These are phyloP conservation scores for Trachelus troglodyta DNA, from an alignment of 2,888 invertebrate species.

Conservation along the genomic window DNA sequence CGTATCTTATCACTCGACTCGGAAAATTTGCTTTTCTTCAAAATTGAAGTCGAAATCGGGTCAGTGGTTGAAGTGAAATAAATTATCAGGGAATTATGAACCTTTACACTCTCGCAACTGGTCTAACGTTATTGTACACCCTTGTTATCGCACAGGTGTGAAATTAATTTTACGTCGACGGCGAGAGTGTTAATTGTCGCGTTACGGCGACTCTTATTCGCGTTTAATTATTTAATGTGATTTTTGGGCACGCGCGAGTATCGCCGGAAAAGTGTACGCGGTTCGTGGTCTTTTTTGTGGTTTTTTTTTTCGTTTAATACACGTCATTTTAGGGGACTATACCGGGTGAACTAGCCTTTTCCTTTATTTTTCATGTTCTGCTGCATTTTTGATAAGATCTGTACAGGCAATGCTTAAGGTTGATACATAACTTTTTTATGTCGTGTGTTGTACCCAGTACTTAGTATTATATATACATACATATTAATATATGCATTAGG, in stretches of 20 bases:
- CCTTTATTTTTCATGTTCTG: not conserved
- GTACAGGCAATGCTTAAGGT: not conserved
- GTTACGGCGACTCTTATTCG: not conserved
- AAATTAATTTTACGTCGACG: too few species aligned
- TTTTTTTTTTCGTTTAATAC: not conserved
- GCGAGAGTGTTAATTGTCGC: not conserved
- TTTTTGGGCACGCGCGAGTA: not conserved
- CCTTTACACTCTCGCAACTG: too few species aligned
- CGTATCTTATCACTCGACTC: too few species aligned
- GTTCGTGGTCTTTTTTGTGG: not conserved
- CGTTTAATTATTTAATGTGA: not conserved
- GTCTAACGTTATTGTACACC: too few species aligned
- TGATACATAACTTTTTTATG: not conserved
- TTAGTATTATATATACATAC: not conserved
- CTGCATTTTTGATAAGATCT: not conserved
- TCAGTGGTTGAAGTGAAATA: not conserved
- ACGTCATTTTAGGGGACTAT: not conserved
- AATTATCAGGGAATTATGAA: not conserved
- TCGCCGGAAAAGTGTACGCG: too few species aligned
- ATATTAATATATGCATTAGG: too few species aligned
- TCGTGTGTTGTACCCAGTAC: not conserved
- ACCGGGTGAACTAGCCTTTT: not conserved
- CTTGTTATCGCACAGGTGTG: too few species aligned
- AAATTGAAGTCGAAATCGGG: not conserved
- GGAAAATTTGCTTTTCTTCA: not conserved